phyloP scores from a whole-genome alignment of 2,113 vertebrate genomes.

The Neofelis nebulosa region DNA sequence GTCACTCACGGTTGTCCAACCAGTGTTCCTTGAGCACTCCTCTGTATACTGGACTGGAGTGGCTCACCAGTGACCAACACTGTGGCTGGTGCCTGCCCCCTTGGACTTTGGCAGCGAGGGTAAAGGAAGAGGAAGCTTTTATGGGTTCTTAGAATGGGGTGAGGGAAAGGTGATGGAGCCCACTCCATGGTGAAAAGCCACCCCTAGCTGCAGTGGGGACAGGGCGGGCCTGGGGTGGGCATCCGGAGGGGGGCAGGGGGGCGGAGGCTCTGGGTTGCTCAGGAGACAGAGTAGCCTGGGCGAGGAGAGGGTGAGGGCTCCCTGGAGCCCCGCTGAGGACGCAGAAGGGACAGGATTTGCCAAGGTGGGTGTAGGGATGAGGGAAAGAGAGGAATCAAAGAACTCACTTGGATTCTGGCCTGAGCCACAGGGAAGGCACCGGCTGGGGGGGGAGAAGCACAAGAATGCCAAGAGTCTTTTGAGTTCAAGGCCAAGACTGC shows the following conservation, averaged over 20 bases:
- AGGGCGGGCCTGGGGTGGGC: neutral
- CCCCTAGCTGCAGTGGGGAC: neutral
- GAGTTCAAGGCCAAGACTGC: conserved; percentile 16
- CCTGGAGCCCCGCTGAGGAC: neutral
- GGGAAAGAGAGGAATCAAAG: neutral
- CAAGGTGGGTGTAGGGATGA: no score
- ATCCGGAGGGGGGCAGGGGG: neutral
- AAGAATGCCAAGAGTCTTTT: neutral
- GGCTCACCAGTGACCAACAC: neutral
- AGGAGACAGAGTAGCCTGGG: neutral
- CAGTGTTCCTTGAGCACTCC: neutral
- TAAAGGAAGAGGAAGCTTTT: neutral
- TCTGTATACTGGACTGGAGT: fast-evolving
- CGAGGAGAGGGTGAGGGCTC: fast-evolving
- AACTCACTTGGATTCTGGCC: neutral
- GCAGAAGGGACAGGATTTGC: neutral
- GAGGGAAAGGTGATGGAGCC: neutral
- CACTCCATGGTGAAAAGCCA: neutral
- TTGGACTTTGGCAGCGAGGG: neutral
- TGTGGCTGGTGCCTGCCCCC: neutral
- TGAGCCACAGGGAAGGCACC: neutral
- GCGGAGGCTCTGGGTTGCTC: no score
- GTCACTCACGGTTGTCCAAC: neutral
- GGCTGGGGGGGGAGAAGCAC: neutral
- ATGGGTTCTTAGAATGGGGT: no score